Percentiles rank a stretch among this genome's conserved stretches.
phyloP scores from a whole-genome alignment of 2,113 vertebrate species.

The Chaetura pelagica region DNA sequence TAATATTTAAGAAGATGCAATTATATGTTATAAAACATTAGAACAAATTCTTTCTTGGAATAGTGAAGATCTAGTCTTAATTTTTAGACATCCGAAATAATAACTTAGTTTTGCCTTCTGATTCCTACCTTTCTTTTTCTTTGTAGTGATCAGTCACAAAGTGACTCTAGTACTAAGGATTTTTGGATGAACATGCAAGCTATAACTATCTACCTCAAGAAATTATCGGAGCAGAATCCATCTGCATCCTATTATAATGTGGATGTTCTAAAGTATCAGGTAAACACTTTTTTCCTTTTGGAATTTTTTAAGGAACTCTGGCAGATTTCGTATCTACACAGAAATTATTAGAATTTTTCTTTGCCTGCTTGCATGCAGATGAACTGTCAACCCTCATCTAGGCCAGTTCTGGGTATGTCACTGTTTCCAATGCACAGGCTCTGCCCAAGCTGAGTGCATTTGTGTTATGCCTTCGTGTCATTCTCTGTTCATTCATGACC shows the following conservation, averaged over 20 bases:
- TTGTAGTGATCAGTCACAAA: conserved; percentile 91
- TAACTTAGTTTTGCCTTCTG: background rate
- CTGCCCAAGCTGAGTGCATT: background rate
- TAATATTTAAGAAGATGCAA: background rate
- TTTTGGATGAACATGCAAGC: conserved; percentile 99
- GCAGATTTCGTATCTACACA: background rate
- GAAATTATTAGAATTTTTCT: background rate
- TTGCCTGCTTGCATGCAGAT: background rate
- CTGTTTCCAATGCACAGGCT: background rate
- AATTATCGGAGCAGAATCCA: conserved; percentile 93
- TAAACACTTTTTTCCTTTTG: conserved; percentile 48
- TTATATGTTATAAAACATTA: background rate
- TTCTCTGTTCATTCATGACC: background rate
- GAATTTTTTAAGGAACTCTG: background rate
- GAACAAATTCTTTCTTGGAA: background rate
- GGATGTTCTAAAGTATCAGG: conserved; percentile 98
- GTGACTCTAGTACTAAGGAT: conserved; percentile 89
- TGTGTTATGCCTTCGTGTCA: background rate
- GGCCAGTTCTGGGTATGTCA: background rate
- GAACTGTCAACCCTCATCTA: background rate
- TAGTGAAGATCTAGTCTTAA: background rate
- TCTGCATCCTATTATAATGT: conserved; percentile 95
- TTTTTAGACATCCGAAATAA: background rate
- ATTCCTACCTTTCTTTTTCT: background rate
- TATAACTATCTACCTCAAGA: conserved; percentile 95